Evolutionary conservation across 2,113 vertebrate genomes (phyloP).

Genomic region (human): DNA sequence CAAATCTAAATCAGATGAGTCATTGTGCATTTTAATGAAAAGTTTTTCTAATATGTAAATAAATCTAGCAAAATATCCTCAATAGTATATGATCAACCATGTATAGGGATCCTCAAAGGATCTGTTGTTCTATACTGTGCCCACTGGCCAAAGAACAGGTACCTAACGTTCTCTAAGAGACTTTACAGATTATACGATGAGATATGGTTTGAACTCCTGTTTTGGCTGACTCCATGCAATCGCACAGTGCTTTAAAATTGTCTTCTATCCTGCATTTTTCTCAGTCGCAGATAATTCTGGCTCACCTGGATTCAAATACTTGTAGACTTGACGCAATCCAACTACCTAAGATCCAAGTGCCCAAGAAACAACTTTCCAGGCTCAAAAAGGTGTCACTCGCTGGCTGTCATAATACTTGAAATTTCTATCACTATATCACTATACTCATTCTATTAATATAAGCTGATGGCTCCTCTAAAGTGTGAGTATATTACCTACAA

Average conservation of each 20-base stretch:
- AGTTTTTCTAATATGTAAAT: slow-evolving; percentile 13
- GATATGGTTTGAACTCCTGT: not conserved
- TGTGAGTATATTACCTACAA: not conserved
- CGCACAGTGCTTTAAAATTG: not conserved
- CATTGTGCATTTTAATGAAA: slow-evolving; percentile 39
- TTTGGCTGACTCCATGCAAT: not conserved
- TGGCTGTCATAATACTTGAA: not conserved
- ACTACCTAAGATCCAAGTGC: not conserved
- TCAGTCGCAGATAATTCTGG: not conserved
- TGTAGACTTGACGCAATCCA: not conserved
- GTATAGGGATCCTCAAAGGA: not conserved
- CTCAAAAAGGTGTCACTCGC: not conserved
- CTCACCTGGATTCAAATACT: not conserved
- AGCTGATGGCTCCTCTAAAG: not conserved
- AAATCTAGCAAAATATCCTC: not conserved
- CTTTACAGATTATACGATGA: not conserved
- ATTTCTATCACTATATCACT: not conserved
- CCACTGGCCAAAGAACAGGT: not conserved
- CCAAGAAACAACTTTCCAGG: not conserved
- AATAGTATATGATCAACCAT: not conserved
- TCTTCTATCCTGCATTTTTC: not conserved
- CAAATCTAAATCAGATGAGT: slow-evolving; percentile 51
- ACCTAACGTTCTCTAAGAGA: not conserved
- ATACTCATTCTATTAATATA: not conserved
- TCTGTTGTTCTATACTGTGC: not conserved